Evolutionary conservation across 2,888 invertebrate species (phyloP).

Genomic region (Ormia ochracea): DNA sequence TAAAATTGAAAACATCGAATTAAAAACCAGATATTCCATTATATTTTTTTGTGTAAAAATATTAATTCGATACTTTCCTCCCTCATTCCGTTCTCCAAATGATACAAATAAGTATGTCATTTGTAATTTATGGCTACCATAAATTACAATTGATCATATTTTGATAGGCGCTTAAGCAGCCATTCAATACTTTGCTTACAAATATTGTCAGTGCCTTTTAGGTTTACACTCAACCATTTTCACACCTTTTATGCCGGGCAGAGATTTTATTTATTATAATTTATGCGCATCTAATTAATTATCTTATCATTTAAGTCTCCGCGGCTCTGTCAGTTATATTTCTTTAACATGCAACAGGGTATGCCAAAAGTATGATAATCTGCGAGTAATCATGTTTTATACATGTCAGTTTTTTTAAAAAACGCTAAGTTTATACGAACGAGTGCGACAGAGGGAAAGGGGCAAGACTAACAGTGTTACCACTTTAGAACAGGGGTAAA

Average conservation of each 20-base stretch:
- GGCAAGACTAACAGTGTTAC: too few species aligned
- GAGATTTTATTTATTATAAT: constrained; percentile 18
- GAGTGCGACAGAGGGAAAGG: too few species aligned
- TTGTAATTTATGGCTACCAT: constrained; percentile 1
- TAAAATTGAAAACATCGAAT: too few species aligned
- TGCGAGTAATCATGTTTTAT: too few species aligned
- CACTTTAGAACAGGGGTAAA: too few species aligned
- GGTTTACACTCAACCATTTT: constrained; percentile 1
- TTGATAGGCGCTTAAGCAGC: constrained; percentile 11
- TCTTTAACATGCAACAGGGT: neutral
- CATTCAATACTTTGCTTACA: constrained; percentile 1
- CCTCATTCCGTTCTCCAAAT: too few species aligned
- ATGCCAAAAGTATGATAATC: neutral
- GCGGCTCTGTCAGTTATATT: neutral
- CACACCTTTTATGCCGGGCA: constrained; percentile 30
- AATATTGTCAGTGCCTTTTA: neutral
- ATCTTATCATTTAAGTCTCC: neutral
- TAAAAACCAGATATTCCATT: too few species aligned
- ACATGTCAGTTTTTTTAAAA: neutral
- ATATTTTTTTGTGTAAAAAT: too few species aligned
- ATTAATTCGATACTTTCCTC: too few species aligned
- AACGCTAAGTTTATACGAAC: too few species aligned
- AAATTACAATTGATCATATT: neutral
- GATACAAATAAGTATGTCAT: too few species aligned
- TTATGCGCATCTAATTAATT: constrained; percentile 45